A percentile compares a stretch with the other conserved stretches of the same genome.
These are phyloP conservation scores for Drosophila trichaetosa DNA, from an alignment of 2,888 invertebrate species.

Conservation along the genomic window DNA sequence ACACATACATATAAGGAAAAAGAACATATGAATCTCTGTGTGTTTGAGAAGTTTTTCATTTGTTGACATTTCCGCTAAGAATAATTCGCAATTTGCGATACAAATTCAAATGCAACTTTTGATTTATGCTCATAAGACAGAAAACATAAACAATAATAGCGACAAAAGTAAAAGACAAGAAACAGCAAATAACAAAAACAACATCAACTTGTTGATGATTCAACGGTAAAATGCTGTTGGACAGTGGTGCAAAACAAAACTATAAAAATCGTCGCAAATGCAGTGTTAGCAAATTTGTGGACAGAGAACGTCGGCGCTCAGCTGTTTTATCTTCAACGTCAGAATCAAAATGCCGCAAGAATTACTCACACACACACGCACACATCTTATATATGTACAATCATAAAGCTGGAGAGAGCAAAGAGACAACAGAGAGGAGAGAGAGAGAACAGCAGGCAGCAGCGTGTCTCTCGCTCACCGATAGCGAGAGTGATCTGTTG, in stretches of 20 bases:
- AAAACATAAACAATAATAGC: conserved; percentile 55
- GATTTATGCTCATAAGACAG: conserved; percentile 59
- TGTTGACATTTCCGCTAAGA: conserved; percentile 66
- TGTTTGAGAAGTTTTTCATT: conserved; percentile 40
- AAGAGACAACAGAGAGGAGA: conserved; percentile 9
- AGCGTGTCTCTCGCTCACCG: conserved; percentile 38
- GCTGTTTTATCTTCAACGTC: conserved; percentile 43
- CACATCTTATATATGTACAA: conserved; percentile 1
- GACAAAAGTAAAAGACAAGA: conserved; percentile 20
- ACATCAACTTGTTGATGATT: conserved; percentile 68
- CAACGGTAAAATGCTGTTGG: conserved; percentile 39
- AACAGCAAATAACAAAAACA: conserved; percentile 27
- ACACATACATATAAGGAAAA: conserved; percentile 10
- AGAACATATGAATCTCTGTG: conserved; percentile 3
- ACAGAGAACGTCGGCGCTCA: conserved; percentile 39
- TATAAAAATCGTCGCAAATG: conserved; percentile 31
- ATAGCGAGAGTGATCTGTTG: conserved; percentile 72
- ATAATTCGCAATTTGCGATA: conserved; percentile 52
- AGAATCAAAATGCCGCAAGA: conserved; percentile 56
- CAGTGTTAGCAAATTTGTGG: conserved; percentile 45
- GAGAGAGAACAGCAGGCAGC: conserved; percentile 1
- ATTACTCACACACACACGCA: conserved; percentile 39
- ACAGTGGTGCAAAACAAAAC: conserved; percentile 41
- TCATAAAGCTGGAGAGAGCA: conserved; percentile 19
- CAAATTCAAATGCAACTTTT: conserved; percentile 46